Conservation (phyloP, 2,113 vertebrate species). For the Vidua macroura region DNA sequence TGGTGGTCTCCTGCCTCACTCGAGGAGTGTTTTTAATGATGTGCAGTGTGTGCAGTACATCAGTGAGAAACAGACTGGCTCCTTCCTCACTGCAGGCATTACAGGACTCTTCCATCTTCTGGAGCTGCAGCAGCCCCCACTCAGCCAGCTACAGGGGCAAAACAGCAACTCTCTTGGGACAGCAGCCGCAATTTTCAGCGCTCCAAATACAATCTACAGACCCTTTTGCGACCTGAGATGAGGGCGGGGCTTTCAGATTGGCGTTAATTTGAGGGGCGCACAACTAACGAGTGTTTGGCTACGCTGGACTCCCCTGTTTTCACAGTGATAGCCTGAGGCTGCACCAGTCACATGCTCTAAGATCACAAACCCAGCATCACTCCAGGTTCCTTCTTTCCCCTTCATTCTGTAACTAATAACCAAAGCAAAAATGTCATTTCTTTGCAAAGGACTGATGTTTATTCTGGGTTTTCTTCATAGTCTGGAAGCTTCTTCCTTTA, state of each 20-base stretch:
- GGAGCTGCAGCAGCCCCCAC: not conserved
- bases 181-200: not conserved
- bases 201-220: not conserved
- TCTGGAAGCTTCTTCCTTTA: not conserved
- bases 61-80: not conserved
- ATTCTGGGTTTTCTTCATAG: not conserved
- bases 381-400: not conserved
- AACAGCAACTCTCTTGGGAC: not conserved
- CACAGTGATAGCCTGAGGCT: not conserved
- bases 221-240: rapidly evolving
- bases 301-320: rapidly evolving
- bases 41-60: not conserved
- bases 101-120: not conserved
- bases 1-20: not conserved
- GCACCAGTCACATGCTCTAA: not conserved
- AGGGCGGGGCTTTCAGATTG: not conserved
- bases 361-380: not conserved
- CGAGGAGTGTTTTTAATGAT: not conserved
- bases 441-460: not conserved
- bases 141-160: not conserved
- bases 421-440: not conserved
- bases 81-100: not conserved
- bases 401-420: not conserved
- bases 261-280: not conserved
- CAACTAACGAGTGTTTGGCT: not conserved